These are phyloP conservation scores for Spilogale gracilis DNA, from an alignment of 2,113 vertebrate species.

Conservation along the genomic window DNA sequence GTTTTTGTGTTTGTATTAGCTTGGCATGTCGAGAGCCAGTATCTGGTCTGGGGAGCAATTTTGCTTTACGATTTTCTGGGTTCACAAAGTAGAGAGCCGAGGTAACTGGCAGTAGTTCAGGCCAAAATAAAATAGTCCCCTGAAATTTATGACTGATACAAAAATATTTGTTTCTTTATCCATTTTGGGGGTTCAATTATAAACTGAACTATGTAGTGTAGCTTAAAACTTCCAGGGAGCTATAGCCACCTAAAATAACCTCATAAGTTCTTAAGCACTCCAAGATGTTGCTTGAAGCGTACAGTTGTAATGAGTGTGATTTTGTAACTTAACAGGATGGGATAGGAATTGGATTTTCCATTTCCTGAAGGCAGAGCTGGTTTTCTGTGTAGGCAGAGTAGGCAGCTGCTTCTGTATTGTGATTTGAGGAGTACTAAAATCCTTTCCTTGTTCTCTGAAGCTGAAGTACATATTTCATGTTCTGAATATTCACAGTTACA, in stretches of 20 bases:
- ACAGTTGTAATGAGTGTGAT: not conserved
- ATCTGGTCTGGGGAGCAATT: not conserved
- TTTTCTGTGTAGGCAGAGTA: not conserved
- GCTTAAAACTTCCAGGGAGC: not conserved
- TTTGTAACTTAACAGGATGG: not conserved
- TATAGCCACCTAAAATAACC: not conserved
- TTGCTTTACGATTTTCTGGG: constrained; percentile 43
- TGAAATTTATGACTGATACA: not conserved
- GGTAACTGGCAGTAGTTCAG: not conserved
- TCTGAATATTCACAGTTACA: constrained; percentile 4
- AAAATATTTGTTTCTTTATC: not conserved
- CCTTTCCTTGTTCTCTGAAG: not conserved
- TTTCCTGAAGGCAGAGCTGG: constrained; percentile 1
- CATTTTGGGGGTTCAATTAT: not conserved
- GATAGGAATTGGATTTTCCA: constrained; percentile 25
- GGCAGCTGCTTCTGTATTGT: not conserved
- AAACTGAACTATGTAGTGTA: not conserved
- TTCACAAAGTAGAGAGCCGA: constrained; percentile 27
- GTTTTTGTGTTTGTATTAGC: not conserved
- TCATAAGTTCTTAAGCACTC: not conserved
- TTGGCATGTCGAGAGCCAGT: not conserved
- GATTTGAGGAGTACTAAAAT: not conserved
- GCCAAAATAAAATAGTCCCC: not conserved
- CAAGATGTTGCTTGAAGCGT: not conserved
- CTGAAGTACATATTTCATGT: not conserved